A percentile compares a stretch with the other conserved stretches of the same genome.
Evolutionary conservation across 2,113 vertebrate species (phyloP).

Genomic region (Prolemur simus): DNA sequence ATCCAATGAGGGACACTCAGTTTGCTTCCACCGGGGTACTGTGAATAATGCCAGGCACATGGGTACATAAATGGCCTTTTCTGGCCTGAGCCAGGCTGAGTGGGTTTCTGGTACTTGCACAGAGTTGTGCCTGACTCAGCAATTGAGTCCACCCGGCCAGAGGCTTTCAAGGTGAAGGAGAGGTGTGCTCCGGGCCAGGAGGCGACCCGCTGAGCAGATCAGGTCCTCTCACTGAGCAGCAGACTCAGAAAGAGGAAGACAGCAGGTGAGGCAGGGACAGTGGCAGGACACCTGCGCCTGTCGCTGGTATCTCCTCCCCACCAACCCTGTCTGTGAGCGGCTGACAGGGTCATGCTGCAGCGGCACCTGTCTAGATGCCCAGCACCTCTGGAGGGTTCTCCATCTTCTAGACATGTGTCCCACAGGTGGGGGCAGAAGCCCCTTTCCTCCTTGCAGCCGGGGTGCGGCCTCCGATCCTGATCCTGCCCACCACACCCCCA

Average conservation of each 20-base stretch:
- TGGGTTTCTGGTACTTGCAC: neutral
- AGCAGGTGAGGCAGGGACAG: too few relatives aligned
- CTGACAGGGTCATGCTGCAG: neutral
- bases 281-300: fast-evolving
- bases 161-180: fast-evolving
- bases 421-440: neutral
- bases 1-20: fast-evolving
- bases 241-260: neutral
- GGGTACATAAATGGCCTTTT: fast-evolving
- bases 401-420: too few relatives aligned
- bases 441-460: neutral
- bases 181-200: neutral
- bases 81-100: neutral
- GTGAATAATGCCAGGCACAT: fast-evolving
- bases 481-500: neutral
- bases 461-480: neutral
- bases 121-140: neutral
- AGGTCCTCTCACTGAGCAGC: neutral
- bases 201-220: too few relatives aligned
- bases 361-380: neutral
- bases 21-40: neutral
- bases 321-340: neutral
- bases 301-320: too few relatives aligned
- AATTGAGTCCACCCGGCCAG: too few relatives aligned
- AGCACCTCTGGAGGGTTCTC: neutral